Conservation (phyloP, 1,140 invertebrate genomes). For the Formica exsecta region DNA sequence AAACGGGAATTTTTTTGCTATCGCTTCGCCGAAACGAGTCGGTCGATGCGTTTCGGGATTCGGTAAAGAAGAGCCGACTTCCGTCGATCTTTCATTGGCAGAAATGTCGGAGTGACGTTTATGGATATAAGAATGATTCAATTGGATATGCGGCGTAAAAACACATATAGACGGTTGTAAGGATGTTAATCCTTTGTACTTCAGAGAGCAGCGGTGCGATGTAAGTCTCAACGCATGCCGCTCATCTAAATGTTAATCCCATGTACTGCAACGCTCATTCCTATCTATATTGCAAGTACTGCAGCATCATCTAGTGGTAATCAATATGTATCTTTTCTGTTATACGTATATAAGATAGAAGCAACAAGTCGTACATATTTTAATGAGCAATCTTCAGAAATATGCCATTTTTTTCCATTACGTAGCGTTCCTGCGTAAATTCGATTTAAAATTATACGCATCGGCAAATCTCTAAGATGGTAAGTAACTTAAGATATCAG, state of each 20-base stretch:
- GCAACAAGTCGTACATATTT: constrained; percentile 9
- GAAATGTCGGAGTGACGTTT: constrained; percentile 37
- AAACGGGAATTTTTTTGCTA: constrained; percentile 63
- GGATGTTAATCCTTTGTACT: constrained; percentile 59
- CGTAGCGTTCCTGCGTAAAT: background rate
- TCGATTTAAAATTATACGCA: background rate
- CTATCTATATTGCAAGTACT: constrained; percentile 10
- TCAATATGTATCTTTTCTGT: constrained; percentile 30
- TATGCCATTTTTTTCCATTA: constrained; percentile 23
- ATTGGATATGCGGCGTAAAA: constrained; percentile 39
- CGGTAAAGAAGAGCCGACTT: constrained; percentile 53
- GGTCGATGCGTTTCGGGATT: constrained; percentile 33
- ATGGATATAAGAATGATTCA: constrained; percentile 60
- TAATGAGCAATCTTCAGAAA: constrained; percentile 7
- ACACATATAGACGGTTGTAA: constrained; percentile 37
- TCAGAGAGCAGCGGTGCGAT: constrained; percentile 2
- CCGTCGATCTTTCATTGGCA: constrained; percentile 23
- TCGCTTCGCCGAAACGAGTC: constrained; percentile 59
- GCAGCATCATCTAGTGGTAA: constrained; percentile 40
- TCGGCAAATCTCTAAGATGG: background rate
- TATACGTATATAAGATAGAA: background rate
- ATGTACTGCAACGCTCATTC: constrained; percentile 39
- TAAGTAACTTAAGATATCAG: background rate
- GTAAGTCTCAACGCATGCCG: constrained; percentile 37
- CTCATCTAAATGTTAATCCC: constrained; percentile 61